Conservation (phyloP, 1,140 invertebrate genomes). For the Gryon sp. region DNA sequence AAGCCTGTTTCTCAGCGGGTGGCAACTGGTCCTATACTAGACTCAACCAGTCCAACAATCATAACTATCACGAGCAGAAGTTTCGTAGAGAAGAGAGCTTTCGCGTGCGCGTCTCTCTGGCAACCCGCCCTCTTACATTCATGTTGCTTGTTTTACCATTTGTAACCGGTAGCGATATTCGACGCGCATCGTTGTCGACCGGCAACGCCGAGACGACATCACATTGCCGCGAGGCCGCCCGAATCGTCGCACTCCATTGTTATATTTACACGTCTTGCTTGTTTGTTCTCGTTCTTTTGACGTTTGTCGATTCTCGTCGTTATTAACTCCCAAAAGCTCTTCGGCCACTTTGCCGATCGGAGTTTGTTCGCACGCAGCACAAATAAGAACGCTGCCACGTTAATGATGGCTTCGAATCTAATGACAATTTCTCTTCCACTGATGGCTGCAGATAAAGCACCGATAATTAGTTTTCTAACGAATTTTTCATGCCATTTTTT, state of each 20-base stretch:
- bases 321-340: conserved; percentile 57
- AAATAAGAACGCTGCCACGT: conserved; percentile 32
- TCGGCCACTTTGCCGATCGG: conserved; percentile 48
- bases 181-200: conserved; percentile 47
- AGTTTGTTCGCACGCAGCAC: conserved; percentile 35
- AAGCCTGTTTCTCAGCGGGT: conserved; percentile 64
- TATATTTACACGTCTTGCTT: conserved; percentile 54
- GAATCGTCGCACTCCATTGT: conserved; percentile 50
- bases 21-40: conserved; percentile 58
- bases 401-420: conserved; percentile 40
- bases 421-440: conserved; percentile 14
- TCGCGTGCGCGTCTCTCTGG: conserved; percentile 42
- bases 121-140: conserved; percentile 67
- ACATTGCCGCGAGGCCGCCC: conserved; percentile 43
- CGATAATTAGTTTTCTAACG: conserved; percentile 25
- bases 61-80: conserved; percentile 74
- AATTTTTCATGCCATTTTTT: conserved; percentile 11
- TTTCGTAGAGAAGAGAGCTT: conserved; percentile 59
- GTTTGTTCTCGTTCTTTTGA: conserved; percentile 64
- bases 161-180: conserved; percentile 70
- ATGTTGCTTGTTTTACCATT: conserved; percentile 72
- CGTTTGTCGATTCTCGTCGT: conserved; percentile 52
- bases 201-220: conserved; percentile 60
- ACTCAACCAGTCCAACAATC: conserved; percentile 70
- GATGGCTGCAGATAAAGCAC: conserved; percentile 5